Evolutionary conservation across 2,113 vertebrate species (phyloP), one percentile per base, ranked within the genome.

Genomic region (Glareola pratincola): DNA sequence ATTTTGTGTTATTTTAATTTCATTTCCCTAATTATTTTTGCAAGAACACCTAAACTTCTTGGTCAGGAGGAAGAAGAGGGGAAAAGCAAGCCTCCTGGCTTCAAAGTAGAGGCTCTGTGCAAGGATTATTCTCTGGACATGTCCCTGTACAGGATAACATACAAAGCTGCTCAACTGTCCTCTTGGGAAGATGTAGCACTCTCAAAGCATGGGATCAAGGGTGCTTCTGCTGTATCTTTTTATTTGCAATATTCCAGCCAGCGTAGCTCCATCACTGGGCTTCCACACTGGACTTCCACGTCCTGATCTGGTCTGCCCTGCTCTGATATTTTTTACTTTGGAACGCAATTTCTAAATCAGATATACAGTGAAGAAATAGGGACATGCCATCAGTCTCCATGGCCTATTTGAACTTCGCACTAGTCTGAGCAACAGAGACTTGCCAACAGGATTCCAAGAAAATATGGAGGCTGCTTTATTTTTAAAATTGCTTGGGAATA

Each of bases 401-500:
- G 89, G 94, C 41, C 69, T 76, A 22, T 83, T 85, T 90, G 91
- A 94, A 96, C 95, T 97, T 94, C 0, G 23, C 27, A 37, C 81
- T 76, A 69, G 66, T 82, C 71, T 51, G 92, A 90, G 23, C 77
- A 78, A n/a, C 48, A 8, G 6, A 7, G 66, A 45, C 73, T 90
- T 83, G 89, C 81, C 87, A 94, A 76, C 11, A 74, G 67, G 78
- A 95, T 93, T 95, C 67, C 89, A 90, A 84, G 91, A 82, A 91
- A 71, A 43, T 36, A 91, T 85, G 81, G 91, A 94, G 54, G 50
- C 16, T 62, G 62, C 84, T 85, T 89, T 83, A 29, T 86, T 94
- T 95, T 94, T 63, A 88, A 71, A 76, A 85, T 85, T 95, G 54
- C 89, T 94, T 95, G 95, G 62, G 66, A 96, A 93, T 90, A 91